Conservation (phyloP, 1,140 invertebrate genomes). For the Fragariocoptes setiger region DNA sequence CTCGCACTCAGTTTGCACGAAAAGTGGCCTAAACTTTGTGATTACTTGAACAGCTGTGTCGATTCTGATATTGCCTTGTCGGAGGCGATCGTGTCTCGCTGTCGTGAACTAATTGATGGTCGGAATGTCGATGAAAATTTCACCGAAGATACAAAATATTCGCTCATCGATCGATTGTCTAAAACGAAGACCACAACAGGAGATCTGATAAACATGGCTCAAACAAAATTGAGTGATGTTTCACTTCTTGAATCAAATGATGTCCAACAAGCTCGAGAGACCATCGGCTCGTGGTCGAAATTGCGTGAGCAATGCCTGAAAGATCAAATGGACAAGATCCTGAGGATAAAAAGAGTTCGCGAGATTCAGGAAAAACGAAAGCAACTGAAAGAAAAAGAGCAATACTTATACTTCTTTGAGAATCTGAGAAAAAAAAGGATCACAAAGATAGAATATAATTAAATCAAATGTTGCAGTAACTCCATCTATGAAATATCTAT, state of each 20-base stretch:
- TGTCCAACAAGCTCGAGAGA: constrained; percentile 11
- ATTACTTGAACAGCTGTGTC: constrained; percentile 16
- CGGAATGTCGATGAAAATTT: neutral
- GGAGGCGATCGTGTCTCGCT: neutral
- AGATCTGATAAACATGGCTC: neutral
- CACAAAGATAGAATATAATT: neutral
- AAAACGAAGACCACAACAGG: neutral
- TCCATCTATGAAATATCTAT: too few relatives aligned
- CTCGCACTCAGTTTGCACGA: constrained; percentile 24
- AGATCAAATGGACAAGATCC: constrained; percentile 12
- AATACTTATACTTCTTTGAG: constrained; percentile 18
- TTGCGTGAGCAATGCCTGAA: constrained; percentile 12
- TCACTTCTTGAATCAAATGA: constrained; percentile 6
- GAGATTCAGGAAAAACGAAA: constrained; percentile 14
- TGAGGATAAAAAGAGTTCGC: constrained; percentile 11
- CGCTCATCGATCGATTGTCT: neutral
- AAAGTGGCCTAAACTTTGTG: constrained; percentile 27
- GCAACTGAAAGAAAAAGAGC: constrained; percentile 15
- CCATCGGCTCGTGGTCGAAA: constrained; percentile 13
- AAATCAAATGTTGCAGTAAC: too few relatives aligned
- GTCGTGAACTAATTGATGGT: neutral
- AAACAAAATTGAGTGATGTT: neutral
- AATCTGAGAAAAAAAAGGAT: constrained; percentile 11
- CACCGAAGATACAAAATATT: neutral
- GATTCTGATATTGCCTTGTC: constrained; percentile 6